A percentile compares a stretch with the other conserved stretches of the same genome.
phyloP scores from a whole-genome alignment of 2,797 vertebrate genomes.

The Sebastes taczanowskii region DNA sequence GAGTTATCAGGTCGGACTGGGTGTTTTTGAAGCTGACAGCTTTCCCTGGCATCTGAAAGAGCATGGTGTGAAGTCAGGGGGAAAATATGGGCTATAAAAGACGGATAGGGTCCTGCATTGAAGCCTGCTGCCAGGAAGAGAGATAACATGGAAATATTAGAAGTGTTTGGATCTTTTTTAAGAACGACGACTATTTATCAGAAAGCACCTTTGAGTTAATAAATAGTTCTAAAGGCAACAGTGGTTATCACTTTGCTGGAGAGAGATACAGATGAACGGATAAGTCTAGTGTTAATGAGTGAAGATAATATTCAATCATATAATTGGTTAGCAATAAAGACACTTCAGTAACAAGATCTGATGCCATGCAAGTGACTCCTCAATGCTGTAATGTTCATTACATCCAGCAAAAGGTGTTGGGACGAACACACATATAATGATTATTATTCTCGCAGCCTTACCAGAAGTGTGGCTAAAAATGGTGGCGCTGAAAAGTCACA shows the following conservation, averaged over 20 bases:
- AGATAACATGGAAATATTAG: slow-evolving; percentile 46
- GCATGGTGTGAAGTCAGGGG: slow-evolving; percentile 49
- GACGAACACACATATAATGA: neutral
- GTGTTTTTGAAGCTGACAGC: slow-evolving; percentile 76
- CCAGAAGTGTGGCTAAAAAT: neutral
- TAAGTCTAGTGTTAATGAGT: neutral
- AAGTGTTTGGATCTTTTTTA: slow-evolving; percentile 21
- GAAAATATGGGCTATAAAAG: slow-evolving; percentile 56
- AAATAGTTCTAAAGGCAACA: slow-evolving; percentile 13
- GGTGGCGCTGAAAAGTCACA: neutral
- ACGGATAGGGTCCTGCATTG: slow-evolving; percentile 37
- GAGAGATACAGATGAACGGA: neutral
- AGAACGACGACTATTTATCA: slow-evolving; percentile 23
- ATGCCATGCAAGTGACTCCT: neutral
- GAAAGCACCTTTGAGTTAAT: slow-evolving; percentile 3
- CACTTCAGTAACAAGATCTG: neutral
- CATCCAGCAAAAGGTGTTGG: neutral
- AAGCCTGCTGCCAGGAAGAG: slow-evolving; percentile 51
- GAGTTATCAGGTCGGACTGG: slow-evolving; percentile 62
- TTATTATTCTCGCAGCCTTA: neutral
- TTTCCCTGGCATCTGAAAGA: slow-evolving; percentile 66
- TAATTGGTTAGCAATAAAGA: neutral
- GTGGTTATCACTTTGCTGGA: neutral
- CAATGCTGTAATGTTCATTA: neutral
- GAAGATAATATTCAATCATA: neutral